Conservation (phyloP, 92 coral and sea anemone species). For the Scolanthus callimorphus region DNA sequence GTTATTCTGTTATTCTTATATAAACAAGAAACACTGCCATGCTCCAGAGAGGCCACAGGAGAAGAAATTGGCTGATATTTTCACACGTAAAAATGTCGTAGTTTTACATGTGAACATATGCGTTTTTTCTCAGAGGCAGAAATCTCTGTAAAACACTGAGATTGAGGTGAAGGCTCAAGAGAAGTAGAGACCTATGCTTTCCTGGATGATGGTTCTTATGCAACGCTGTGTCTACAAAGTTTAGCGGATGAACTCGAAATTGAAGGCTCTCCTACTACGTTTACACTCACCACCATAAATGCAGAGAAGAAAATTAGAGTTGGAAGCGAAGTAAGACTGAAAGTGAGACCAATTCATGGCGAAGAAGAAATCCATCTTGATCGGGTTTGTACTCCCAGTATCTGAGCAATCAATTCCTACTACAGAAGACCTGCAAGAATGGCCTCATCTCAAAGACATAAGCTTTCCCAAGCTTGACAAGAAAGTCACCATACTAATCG, state of each 20-base stretch:
- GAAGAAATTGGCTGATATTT: too few species aligned
- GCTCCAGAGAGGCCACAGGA: too few species aligned
- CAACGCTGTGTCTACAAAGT: slow-evolving; percentile 40
- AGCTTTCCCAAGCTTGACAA: neutral
- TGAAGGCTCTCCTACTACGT: slow-evolving; percentile 28
- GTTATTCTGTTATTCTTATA: too few species aligned
- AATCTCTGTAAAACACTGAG: too few species aligned
- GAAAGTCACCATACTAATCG: neutral
- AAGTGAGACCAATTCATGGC: slow-evolving; percentile 29
- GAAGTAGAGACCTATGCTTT: slow-evolving; percentile 44
- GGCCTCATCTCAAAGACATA: slow-evolving; percentile 1
- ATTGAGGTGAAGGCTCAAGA: slow-evolving; percentile 19
- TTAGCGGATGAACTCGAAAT: slow-evolving; percentile 31
- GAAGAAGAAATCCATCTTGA: slow-evolving; percentile 33
- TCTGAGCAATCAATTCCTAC: neutral
- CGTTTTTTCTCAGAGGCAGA: too few species aligned
- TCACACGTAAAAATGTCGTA: too few species aligned
- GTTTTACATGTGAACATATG: too few species aligned
- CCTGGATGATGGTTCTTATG: slow-evolving; percentile 48
- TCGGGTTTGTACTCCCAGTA: too few species aligned
- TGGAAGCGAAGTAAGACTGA: slow-evolving; percentile 43
- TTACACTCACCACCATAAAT: slow-evolving; percentile 35
- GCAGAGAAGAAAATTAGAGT: slow-evolving; percentile 13
- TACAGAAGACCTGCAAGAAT: neutral
- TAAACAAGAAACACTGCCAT: too few species aligned